phyloP scores from a whole-genome alignment of 2,888 invertebrate genomes.

The Anthophora plumipes region DNA sequence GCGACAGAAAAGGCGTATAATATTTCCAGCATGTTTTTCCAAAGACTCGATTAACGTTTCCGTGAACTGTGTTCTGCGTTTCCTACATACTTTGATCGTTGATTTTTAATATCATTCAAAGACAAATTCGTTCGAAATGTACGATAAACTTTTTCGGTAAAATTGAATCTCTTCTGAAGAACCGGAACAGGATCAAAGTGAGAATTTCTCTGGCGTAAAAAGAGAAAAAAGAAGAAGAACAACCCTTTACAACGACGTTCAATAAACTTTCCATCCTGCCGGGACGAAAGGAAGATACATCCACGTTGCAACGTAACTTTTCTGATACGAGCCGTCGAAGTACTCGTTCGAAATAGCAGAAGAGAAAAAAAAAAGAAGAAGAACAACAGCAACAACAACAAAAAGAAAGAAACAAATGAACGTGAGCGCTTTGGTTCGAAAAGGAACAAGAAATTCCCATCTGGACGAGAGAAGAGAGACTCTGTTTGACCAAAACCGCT shows the following conservation, averaged over 20 bases:
- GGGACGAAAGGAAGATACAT: not conserved
- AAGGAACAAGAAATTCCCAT: slow-evolving; percentile 16
- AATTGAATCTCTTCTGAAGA: too few species aligned
- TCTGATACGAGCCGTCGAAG: not conserved
- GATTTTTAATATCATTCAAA: slow-evolving; percentile 4
- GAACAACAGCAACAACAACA: too few species aligned
- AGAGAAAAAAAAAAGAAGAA: too few species aligned
- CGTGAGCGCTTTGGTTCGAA: not conserved
- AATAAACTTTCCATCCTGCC: too few species aligned
- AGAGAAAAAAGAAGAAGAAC: too few species aligned
- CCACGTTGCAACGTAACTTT: not conserved
- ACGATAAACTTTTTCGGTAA: too few species aligned
- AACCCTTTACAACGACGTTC: not conserved
- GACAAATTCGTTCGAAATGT: not conserved
- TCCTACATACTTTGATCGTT: slow-evolving; percentile 16
- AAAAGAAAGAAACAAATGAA: not conserved
- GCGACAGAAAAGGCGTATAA: not conserved
- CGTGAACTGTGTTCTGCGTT: not conserved
- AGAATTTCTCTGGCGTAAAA: too few species aligned
- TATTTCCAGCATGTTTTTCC: slow-evolving; percentile 9
- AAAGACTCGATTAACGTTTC: not conserved
- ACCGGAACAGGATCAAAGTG: too few species aligned
- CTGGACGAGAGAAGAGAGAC: not conserved
- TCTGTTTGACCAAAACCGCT: slow-evolving; percentile 13
- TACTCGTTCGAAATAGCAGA: too few species aligned